phyloP scores from a whole-genome alignment of 2,113 vertebrate genomes.

The Leucopsar rothschildi region DNA sequence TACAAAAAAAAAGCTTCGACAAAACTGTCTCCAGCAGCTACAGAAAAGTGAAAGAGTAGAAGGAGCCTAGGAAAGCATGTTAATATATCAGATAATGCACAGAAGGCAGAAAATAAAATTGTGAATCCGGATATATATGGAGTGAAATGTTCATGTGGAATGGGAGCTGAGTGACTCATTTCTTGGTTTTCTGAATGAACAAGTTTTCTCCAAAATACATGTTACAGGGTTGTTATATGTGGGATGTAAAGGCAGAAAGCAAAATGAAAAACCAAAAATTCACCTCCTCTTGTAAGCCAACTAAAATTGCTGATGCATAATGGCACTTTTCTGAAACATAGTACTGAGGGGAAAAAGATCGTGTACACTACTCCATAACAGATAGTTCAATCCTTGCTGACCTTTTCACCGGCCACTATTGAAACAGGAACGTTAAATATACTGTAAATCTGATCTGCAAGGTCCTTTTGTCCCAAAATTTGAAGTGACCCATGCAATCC shows the following conservation, averaged over 20 bases:
- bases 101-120: neutral
- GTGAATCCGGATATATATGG: neutral
- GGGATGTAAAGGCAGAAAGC: neutral
- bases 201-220: neutral
- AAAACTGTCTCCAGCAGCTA: conserved; percentile 58
- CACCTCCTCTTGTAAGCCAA: neutral
- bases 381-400: neutral
- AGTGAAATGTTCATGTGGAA: neutral
- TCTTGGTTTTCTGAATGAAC: neutral
- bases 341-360: too few species aligned
- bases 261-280: neutral
- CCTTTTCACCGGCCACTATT: neutral
- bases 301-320: neutral
- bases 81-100: conserved; percentile 17
- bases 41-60: conserved; percentile 15
- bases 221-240: neutral
- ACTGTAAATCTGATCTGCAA: neutral
- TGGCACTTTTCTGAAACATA: neutral
- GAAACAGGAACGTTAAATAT: neutral
- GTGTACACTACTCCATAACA: neutral
- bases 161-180: neutral
- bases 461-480: neutral
- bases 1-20: conserved; percentile 24
- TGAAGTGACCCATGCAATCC: neutral
- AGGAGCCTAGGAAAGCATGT: conserved; percentile 39